These are phyloP conservation scores for Holacanthella duospinosa DNA, from an alignment of 2,888 invertebrate genomes.

Conservation along the genomic window DNA sequence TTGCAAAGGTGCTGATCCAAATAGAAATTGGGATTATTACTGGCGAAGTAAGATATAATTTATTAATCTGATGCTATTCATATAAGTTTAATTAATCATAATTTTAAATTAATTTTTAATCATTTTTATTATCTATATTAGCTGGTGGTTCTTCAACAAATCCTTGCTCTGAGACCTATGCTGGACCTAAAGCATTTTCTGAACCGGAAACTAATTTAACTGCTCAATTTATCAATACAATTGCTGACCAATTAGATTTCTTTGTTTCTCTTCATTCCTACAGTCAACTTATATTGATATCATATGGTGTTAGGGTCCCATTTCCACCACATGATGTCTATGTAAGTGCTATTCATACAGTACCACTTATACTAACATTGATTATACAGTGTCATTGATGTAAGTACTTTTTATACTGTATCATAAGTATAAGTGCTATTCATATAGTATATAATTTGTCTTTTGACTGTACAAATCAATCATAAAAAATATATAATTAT, in stretches of 20 bases:
- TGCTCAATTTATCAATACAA: slow-evolving; percentile 48
- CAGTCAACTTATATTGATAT: slow-evolving; percentile 69
- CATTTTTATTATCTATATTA: background rate
- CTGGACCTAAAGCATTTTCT: slow-evolving; percentile 12
- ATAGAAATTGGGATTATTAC: slow-evolving; percentile 48
- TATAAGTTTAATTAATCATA: background rate
- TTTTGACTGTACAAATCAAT: no score
- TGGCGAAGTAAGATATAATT: background rate
- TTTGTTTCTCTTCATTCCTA: slow-evolving; percentile 66
- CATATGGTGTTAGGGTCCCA: slow-evolving; percentile 59
- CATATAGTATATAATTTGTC: no score
- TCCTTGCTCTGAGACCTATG: slow-evolving; percentile 20
- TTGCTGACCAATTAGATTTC: slow-evolving; percentile 48
- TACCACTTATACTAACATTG: no score
- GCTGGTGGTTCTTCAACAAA: slow-evolving; percentile 16
- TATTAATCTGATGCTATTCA: background rate
- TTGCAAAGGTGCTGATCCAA: slow-evolving; percentile 24
- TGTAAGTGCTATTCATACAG: slow-evolving; percentile 9
- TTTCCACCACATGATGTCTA: slow-evolving; percentile 24
- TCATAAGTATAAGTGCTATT: no score
- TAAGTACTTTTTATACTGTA: no score
- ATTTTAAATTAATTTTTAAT: background rate
- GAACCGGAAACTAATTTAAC: slow-evolving; percentile 46
- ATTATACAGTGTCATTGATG: no score
- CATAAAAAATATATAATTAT: no score